Percentiles rank a stretch among this genome's conserved stretches.
Evolutionary conservation across 2,888 invertebrate species (phyloP).

Genomic region (Dolichomitus sp.): DNA sequence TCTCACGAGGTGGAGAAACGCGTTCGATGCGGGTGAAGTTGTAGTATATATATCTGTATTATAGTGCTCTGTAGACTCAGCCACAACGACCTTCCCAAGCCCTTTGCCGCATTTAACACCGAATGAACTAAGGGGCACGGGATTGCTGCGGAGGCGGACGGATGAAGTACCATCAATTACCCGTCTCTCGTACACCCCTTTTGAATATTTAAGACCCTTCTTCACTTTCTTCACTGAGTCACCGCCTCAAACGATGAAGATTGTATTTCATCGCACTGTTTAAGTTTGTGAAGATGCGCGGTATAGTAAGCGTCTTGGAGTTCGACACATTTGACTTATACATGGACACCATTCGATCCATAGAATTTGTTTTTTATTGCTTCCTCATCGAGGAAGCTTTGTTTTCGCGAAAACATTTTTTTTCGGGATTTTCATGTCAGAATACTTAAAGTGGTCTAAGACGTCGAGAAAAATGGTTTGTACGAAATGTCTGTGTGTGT

Average conservation of each 20-base stretch:
- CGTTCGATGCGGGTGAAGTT: conserved; percentile 14
- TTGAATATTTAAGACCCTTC: conserved; percentile 67
- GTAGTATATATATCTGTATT: not conserved
- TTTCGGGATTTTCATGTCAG: too few relatives aligned
- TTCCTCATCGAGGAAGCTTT: too few relatives aligned
- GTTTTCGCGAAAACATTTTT: too few relatives aligned
- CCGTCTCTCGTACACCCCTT: conserved; percentile 45
- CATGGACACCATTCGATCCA: not conserved
- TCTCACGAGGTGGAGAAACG: conserved; percentile 31
- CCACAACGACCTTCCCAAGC: conserved; percentile 26
- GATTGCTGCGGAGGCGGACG: conserved; percentile 22
- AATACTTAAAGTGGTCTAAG: too few relatives aligned
- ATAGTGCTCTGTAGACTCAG: not conserved
- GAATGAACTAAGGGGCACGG: conserved; percentile 56
- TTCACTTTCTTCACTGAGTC: conserved; percentile 9
- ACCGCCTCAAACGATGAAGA: conserved; percentile 9
- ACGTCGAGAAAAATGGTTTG: too few relatives aligned
- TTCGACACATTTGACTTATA: not conserved
- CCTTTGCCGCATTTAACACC: conserved; percentile 63
- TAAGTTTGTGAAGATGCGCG: not conserved
- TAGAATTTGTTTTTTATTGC: not conserved
- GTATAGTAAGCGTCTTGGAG: not conserved
- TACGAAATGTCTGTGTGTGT: too few relatives aligned
- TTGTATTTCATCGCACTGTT: not conserved
- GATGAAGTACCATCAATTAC: conserved; percentile 69